Evolutionary conservation across 2,888 invertebrate genomes (phyloP), one percentile per base, ranked within the genome.

Genomic region (Morpho deidamia): DNA sequence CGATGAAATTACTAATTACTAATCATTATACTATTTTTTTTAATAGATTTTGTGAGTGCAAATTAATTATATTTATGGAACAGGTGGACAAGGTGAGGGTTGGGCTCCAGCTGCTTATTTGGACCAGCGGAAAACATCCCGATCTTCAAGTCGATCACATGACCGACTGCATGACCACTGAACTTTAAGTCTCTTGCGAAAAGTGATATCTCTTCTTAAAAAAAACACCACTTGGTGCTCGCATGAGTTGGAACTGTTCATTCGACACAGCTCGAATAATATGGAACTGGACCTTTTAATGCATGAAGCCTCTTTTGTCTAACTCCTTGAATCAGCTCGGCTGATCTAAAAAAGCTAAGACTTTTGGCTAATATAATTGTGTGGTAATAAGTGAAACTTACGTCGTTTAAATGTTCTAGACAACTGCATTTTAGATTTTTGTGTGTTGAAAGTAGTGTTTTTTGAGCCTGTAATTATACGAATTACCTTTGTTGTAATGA

Each of bases 91-190:
- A 66, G 91, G 93, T 72, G 96, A 96, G 84, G 97, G 97, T 65
- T 98, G 98, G 98, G 97, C 96, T 56, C 98, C 98, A 53, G 96
- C 97, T 49, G 96, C 97, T 35, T 98, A 97, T 88, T 91, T 98
- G 83, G 96, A 96, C 88, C 94, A 93, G 83, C 92, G 94, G 75
- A 95, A 94, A 88, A 92, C 93, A 10, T 94, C 95, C 65, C 92
- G 94, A 73, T 94, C 94, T 68, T 94, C 94, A 69, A 93, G 92
- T 77, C 90, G 92, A 71, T 92, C 92, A 65, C 92, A 92, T 78
- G 92, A 92, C 74, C 88, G 90, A 61, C 76, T 91, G 60, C 86
- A 84, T 74, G 87, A 89, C 67, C 88, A 88, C 73, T 87, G 81
- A 80, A 60, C 70, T n/a, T 12, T 37, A 35, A 11, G 10, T 23